These are phyloP conservation scores for Pyrocoelia pectoralis DNA, from an alignment of 2,888 invertebrate species.

Conservation along the genomic window DNA sequence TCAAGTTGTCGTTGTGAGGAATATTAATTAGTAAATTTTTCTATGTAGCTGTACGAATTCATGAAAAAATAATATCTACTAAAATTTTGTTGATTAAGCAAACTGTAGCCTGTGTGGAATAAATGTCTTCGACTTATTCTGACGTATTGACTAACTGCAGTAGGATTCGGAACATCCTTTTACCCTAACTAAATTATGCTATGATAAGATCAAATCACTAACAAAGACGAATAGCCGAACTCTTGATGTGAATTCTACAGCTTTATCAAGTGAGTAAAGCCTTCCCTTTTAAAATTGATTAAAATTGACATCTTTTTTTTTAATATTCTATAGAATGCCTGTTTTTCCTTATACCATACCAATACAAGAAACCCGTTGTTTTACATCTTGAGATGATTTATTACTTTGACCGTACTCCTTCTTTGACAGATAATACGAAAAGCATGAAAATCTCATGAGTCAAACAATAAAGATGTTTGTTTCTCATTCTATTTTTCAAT, in stretches of 20 bases:
- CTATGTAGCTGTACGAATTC: too few species aligned
- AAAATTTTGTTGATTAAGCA: neutral
- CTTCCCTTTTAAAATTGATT: neutral
- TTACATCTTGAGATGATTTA: neutral
- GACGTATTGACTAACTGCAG: slow-evolving; percentile 18
- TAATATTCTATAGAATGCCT: too few species aligned
- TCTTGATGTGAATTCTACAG: neutral
- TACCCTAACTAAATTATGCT: slow-evolving; percentile 24
- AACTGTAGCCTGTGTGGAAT: neutral
- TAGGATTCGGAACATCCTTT: slow-evolving; percentile 5
- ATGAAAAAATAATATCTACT: neutral
- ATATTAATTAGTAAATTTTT: too few species aligned
- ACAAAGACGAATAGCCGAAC: neutral
- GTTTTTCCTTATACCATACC: neutral
- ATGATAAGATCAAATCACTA: slow-evolving; percentile 17
- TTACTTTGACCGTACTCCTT: neutral
- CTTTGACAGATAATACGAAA: neutral
- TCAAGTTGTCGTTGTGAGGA: too few species aligned
- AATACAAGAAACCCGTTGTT: neutral
- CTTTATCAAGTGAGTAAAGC: neutral
- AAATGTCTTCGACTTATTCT: slow-evolving; percentile 7
- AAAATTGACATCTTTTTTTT: neutral
- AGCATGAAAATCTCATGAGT: neutral
- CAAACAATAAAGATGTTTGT: neutral
- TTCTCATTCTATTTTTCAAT: neutral